These are phyloP conservation scores for Melanargia galathea DNA, from an alignment of 2,888 invertebrate genomes.

Conservation along the genomic window DNA sequence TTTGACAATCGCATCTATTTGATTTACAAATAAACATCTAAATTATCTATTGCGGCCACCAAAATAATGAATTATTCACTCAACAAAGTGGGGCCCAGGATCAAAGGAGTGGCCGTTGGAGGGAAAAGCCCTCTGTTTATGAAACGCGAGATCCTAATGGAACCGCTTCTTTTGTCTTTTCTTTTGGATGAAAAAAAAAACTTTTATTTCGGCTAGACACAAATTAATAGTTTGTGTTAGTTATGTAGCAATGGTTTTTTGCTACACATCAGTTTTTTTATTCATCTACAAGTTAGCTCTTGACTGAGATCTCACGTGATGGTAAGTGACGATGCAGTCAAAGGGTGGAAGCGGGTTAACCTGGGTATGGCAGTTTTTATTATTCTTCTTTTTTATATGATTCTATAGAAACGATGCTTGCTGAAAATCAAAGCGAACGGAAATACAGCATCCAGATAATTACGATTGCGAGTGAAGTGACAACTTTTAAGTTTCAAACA, in stretches of 20 bases:
- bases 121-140: slow-evolving; percentile 10
- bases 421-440: too few relatives aligned
- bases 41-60: neutral
- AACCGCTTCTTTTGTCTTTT: slow-evolving; percentile 12
- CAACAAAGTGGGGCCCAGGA: slow-evolving; percentile 8
- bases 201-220: slow-evolving; percentile 7
- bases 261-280: too few relatives aligned
- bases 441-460: too few relatives aligned
- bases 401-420: too few relatives aligned
- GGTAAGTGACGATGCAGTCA: too few relatives aligned
- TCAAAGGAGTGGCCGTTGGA: slow-evolving; percentile 8
- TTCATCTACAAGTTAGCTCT: too few relatives aligned
- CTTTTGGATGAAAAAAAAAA: neutral
- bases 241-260: neutral
- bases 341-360: too few relatives aligned
- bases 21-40: neutral
- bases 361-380: too few relatives aligned
- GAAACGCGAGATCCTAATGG: slow-evolving; percentile 16
- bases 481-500: too few relatives aligned
- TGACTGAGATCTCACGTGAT: too few relatives aligned
- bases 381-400: too few relatives aligned
- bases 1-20: neutral
- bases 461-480: too few relatives aligned
- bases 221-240: slow-evolving; percentile 3
- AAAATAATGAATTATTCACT: slow-evolving; percentile 13